These are phyloP conservation scores for Lysandra bellargus DNA, from an alignment of 2,888 invertebrate species.

Conservation along the genomic window DNA sequence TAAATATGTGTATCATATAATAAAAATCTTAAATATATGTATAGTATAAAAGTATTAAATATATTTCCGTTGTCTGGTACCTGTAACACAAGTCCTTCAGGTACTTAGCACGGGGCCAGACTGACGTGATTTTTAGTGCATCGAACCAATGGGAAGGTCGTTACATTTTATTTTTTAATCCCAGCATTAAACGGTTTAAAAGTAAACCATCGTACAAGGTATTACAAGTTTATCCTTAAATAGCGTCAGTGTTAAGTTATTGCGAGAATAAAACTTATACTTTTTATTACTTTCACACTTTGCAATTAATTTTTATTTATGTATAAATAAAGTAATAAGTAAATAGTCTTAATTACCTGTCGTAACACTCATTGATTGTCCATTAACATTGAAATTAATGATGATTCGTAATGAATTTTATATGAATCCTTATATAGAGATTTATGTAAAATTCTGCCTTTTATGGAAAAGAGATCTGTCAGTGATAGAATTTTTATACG, in stretches of 20 bases:
- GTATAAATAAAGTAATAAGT: constrained; percentile 4
- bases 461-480: not conserved
- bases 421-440: not conserved
- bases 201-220: not conserved
- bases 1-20: no score
- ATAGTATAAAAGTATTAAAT: no score
- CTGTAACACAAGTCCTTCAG: no score
- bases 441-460: not conserved
- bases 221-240: constrained; percentile 13
- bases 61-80: no score
- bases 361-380: constrained; percentile 14
- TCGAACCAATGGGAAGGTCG: constrained; percentile 37
- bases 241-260: constrained; percentile 17
- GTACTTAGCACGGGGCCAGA: no score
- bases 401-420: constrained; percentile 8
- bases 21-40: no score
- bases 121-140: constrained; percentile 34
- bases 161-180: constrained; percentile 28
- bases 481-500: not conserved
- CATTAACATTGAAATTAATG: constrained; percentile 19
- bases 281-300: constrained; percentile 15
- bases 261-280: not conserved
- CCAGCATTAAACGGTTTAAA: not conserved
- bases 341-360: constrained; percentile 8
- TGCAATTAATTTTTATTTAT: constrained; percentile 14